phyloP scores from a whole-genome alignment of 1,140 invertebrate species.

The Listronotus oregonensis region DNA sequence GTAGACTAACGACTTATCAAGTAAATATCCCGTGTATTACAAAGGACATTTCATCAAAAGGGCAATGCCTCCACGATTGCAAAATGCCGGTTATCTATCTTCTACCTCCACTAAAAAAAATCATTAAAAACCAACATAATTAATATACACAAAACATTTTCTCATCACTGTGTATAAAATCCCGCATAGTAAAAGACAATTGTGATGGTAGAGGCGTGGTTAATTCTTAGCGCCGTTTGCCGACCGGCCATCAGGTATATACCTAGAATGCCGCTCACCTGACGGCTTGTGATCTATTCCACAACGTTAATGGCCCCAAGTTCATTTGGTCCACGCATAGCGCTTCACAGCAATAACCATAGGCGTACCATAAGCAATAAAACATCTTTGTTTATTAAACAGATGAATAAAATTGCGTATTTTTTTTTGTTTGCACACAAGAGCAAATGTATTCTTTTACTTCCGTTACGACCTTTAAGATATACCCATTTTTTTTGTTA shows the following conservation, averaged over 20 bases:
- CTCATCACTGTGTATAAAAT: constrained; percentile 35
- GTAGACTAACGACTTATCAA: too few relatives aligned
- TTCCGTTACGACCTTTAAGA: too few relatives aligned
- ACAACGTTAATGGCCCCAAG: constrained; percentile 48
- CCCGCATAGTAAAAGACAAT: constrained; percentile 39
- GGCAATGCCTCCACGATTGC: too few relatives aligned
- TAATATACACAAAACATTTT: constrained; percentile 11
- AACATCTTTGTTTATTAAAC: constrained; percentile 22
- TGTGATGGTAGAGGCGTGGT: constrained; percentile 46
- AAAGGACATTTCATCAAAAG: too few relatives aligned
- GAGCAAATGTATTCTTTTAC: too few relatives aligned
- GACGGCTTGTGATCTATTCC: constrained; percentile 50
- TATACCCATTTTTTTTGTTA: too few relatives aligned
- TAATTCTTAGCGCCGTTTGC: constrained; percentile 47
- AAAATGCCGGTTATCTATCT: too few relatives aligned
- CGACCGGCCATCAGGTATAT: constrained; percentile 40
- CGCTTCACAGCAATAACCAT: constrained; percentile 19
- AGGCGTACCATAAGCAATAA: constrained; percentile 29
- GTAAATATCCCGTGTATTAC: too few relatives aligned
- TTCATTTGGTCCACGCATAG: constrained; percentile 43
- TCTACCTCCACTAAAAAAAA: too few relatives aligned
- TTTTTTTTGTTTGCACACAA: too few relatives aligned
- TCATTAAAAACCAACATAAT: too few relatives aligned
- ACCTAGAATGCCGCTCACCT: constrained; percentile 46
- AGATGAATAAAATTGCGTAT: too few relatives aligned